Base-by-base conservation (phyloP, 2,113 vertebrate species). In the Lepisosteus oculatus region DNA sequence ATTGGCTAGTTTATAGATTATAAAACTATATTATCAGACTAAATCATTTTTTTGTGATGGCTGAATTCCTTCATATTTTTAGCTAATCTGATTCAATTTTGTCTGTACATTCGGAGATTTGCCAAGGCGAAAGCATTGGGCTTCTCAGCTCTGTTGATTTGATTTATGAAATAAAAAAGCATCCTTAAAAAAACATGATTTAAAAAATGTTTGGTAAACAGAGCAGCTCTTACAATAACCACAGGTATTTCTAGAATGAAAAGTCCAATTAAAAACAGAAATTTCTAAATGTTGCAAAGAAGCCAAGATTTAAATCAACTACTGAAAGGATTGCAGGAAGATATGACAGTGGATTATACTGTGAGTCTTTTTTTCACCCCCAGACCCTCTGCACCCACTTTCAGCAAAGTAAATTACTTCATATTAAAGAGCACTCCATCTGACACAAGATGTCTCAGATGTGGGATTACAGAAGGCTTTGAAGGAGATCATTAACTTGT, bases 401-500 rank as follows among this genome's bases (percentile, higher is more conserved):
- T 55, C 69, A 54, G 42, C 63, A 75, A 87, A 90, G 90, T 85
- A 90, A 89, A 91, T 62, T 47, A 15, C 17, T 55, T n/a, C 44
- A 4, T 3, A 55, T 76, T 79, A 76, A 54, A 6, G 17, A 43
- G 11, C 6, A 14, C 65, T 71, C 44, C 70, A 77, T 63, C 62
- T 77, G 71, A 84, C 74, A 70, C 70, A 76, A 74, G 76, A 73
- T 72, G 67, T 68, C 72, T 80, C 76, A 74, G 70, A 75, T 75
- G 75, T 68, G 80, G 87, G 85, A 91, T 91, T 89, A 91, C 47
- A 80, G 68, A 74, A 66, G 77, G 51, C 79, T 76, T 67, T 76
- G 78, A 82, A 82, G 81, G 81, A 79, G 81, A 85, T 88, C 83
- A 82, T 84, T 90, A 89, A 86, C 83, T 86, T 82, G 81, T 80